phyloP scores from a whole-genome alignment of 2,797 vertebrate genomes.

The Amblyraja radiata region DNA sequence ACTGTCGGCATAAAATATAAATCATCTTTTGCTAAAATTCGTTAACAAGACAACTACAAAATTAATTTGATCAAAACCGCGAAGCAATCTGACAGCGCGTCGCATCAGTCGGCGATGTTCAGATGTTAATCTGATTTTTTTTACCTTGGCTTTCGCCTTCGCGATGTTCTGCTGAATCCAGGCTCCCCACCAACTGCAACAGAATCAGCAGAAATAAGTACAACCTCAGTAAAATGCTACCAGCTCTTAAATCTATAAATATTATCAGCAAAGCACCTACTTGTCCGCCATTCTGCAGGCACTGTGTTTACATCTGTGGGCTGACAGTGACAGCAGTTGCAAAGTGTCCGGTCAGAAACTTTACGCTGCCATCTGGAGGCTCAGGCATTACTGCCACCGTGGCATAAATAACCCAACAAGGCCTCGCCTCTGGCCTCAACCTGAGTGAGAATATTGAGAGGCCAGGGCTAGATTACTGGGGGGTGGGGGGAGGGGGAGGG shows the following conservation, averaged over 20 bases:
- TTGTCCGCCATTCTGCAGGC: neutral
- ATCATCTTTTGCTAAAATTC: neutral
- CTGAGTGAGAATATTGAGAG: no score
- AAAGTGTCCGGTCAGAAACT: neutral
- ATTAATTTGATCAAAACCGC: neutral
- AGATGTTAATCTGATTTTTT: neutral
- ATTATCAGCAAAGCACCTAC: neutral
- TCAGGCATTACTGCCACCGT: neutral
- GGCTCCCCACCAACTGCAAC: neutral
- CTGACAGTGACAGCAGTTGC: neutral
- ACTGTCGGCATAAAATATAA: neutral
- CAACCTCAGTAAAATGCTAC: neutral
- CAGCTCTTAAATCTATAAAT: neutral
- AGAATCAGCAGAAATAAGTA: neutral
- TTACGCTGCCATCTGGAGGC: neutral
- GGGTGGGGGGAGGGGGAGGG: no score
- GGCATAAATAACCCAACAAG: neutral
- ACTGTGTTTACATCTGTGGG: neutral
- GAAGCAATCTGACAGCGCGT: neutral
- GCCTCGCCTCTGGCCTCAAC: no score
- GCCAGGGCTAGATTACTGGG: no score
- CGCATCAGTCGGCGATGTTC: neutral
- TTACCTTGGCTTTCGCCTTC: constrained; percentile 23
- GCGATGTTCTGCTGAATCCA: constrained; percentile 11
- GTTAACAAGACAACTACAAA: neutral